Evolutionary conservation across 37 sponge, comb jelly and placozoan species (phyloP).

Genomic region (Bolinopsis microptera): DNA sequence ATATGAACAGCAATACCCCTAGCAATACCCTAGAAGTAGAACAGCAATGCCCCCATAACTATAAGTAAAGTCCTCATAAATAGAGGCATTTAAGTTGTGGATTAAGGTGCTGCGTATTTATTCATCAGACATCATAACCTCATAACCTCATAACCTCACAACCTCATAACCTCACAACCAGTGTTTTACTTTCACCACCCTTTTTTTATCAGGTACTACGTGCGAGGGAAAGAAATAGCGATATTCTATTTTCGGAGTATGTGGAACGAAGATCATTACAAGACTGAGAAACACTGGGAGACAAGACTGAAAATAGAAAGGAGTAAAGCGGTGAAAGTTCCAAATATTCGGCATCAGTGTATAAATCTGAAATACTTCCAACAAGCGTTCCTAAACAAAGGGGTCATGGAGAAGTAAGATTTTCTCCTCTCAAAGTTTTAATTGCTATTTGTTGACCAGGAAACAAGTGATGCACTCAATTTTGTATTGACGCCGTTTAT

Average conservation of each 20-base stretch:
- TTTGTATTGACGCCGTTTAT: background rate
- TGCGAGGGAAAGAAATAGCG: conserved; percentile 1
- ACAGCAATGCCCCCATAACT: too few relatives aligned
- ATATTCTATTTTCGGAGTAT: background rate
- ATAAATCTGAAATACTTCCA: conserved; percentile 2
- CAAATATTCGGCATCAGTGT: conserved; percentile 4
- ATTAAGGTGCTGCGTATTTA: too few relatives aligned
- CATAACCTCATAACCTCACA: too few relatives aligned
- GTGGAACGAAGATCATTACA: conserved; percentile 24
- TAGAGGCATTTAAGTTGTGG: too few relatives aligned
- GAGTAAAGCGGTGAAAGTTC: background rate
- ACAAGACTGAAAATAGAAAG: background rate
- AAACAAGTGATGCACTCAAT: too few relatives aligned
- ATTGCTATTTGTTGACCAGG: too few relatives aligned
- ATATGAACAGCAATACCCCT: background rate
- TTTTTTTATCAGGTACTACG: background rate
- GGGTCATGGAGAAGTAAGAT: background rate
- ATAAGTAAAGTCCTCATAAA: too few relatives aligned
- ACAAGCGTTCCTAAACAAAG: background rate
- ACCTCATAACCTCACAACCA: too few relatives aligned
- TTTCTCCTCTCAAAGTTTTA: too few relatives aligned
- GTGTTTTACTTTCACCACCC: too few relatives aligned
- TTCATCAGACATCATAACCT: too few relatives aligned
- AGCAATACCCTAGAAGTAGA: too few relatives aligned
- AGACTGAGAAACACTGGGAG: background rate